A percentile compares a stretch with the other conserved stretches of the same genome.
Evolutionary conservation across 2,888 invertebrate species (phyloP).

Genomic region (Belgica antarctica): DNA sequence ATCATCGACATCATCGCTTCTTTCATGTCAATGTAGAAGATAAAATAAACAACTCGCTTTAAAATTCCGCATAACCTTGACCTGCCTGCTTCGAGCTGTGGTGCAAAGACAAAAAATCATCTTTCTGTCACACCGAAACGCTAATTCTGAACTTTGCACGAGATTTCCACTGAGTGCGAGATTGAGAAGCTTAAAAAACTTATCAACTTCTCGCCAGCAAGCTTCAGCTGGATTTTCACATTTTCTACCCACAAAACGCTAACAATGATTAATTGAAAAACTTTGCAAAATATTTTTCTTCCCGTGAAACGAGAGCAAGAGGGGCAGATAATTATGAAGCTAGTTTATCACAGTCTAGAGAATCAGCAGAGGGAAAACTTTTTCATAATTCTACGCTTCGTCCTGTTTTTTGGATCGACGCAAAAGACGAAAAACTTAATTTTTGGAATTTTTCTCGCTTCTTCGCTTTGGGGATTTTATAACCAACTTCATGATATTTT

Average conservation of each 20-base stretch:
- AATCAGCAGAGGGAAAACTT: background rate
- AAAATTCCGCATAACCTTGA: background rate
- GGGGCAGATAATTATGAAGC: constrained; percentile 29
- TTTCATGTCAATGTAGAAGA: too few relatives aligned
- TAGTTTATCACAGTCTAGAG: constrained; percentile 29
- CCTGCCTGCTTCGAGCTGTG: background rate
- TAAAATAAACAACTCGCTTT: background rate
- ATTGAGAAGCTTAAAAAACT: constrained; percentile 9
- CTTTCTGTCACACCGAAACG: background rate
- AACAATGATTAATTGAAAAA: constrained; percentile 43
- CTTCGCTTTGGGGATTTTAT: background rate
- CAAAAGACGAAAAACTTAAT: constrained; percentile 11
- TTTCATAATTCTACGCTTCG: background rate
- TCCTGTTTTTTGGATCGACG: background rate
- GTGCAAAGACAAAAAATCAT: background rate
- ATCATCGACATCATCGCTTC: background rate
- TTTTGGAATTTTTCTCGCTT: too few relatives aligned
- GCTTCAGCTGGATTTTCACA: background rate
- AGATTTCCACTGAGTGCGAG: too few relatives aligned
- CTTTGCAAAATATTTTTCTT: constrained; percentile 18
- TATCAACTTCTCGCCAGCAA: background rate
- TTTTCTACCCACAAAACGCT: background rate
- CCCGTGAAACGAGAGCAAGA: background rate
- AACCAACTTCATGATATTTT: too few relatives aligned
- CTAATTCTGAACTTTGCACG: background rate